Evolutionary conservation across 2,797 vertebrate genomes (phyloP), one percentile per base, ranked within the genome.

Genomic region (Brachymystax lenok): DNA sequence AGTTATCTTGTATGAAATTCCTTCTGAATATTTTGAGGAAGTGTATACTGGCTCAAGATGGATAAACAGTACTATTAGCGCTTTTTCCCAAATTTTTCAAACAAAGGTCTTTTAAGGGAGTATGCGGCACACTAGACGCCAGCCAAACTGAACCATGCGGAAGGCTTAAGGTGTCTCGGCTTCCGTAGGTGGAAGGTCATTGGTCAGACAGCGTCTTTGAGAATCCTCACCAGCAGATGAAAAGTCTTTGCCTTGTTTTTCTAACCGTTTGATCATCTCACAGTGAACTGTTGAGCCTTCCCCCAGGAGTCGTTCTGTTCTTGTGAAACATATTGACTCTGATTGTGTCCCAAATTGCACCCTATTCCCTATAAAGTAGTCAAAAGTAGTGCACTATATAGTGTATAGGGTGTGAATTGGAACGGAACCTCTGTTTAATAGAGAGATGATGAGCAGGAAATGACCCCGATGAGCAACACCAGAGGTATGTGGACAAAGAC

Each of bases 401-500:
- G 59, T 61, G 59, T 1, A 10, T 61, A 61, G 59, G 2, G 59
- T 61, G 59, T 24, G 8, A 61, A 61, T 61, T 61, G n/a, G 59
- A 61, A 61, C n/a, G 1, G 2, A 61, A 24, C 59, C 3, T 24
- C 59, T 61, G 59, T 67, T 33, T 30, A 30, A 30, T 14, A 19
- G 5, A 33, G 64, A 28, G 5, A 19, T 33, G 28, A 67, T 63
- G 87, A 91, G 88, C 86, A 92, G 59, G 59, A 61, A 61, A 61
- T 5, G 19, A 59, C 59, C n/a, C 59, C 24, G 88, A 86, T 92
- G 85, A 93, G 85, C 84, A 89, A 86, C 85, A 81, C 79, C 81
- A 68, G 77, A 85, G 87, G 75, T 85, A 89, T 87, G 85, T 83
- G 84, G 88, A 85, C 83, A 77, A 79, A 85, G 83, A 90, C 85